phyloP scores from a whole-genome alignment of 2,888 invertebrate genomes.

The Epinotia demarniana region DNA sequence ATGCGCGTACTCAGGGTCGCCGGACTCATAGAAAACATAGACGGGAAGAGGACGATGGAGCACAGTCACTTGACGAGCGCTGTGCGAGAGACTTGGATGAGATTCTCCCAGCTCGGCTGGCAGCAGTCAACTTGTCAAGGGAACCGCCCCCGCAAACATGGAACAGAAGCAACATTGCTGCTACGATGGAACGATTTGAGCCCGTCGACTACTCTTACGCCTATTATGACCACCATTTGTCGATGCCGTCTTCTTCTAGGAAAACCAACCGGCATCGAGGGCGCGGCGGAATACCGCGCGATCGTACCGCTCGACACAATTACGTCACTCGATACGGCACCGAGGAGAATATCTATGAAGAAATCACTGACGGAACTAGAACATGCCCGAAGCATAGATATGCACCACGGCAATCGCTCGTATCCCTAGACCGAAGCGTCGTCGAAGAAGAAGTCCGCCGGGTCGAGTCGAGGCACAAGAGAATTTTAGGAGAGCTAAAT shows the following conservation, averaged over 20 bases:
- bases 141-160: conserved; percentile 82
- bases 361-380: conserved; percentile 88
- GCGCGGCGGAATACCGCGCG: conserved; percentile 73
- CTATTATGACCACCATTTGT: conserved; percentile 91
- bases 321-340: conserved; percentile 92
- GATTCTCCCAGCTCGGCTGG: conserved; percentile 80
- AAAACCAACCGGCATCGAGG: conserved; percentile 78
- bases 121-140: conserved; percentile 76
- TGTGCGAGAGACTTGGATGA: conserved; percentile 81
- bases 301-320: conserved; percentile 85
- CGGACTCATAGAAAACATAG: conserved; percentile 72
- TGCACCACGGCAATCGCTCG: conserved; percentile 85
- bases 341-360: conserved; percentile 93
- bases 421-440: conserved; percentile 88
- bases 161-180: conserved; percentile 87
- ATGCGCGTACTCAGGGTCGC: conserved; percentile 71
- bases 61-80: conserved; percentile 78
- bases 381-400: conserved; percentile 81
- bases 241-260: conserved; percentile 84
- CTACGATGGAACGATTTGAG: conserved; percentile 87
- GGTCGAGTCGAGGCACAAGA: conserved; percentile 92
- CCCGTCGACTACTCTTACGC: conserved; percentile 93
- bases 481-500: conserved; percentile 93
- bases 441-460: conserved; percentile 93
- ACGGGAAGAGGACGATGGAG: conserved; percentile 77